phyloP scores from a whole-genome alignment of 2,888 invertebrate species.

The Diogma glabrata region DNA sequence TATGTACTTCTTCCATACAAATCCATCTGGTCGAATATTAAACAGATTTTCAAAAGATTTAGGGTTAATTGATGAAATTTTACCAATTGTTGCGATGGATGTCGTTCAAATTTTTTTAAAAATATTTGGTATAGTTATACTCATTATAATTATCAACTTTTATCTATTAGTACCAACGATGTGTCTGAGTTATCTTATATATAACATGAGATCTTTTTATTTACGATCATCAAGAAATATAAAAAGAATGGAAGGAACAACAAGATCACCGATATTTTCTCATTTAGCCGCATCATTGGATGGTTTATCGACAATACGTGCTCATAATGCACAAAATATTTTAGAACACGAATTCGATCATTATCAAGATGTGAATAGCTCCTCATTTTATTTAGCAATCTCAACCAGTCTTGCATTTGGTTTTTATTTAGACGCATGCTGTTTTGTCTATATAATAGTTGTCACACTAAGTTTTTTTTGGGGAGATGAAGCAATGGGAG shows the following conservation, averaged over 20 bases:
- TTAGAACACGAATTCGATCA: slow-evolving; percentile 69
- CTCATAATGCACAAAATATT: slow-evolving; percentile 69
- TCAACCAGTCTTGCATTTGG: slow-evolving; percentile 87
- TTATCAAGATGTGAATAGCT: slow-evolving; percentile 76
- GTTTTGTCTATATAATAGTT: slow-evolving; percentile 71
- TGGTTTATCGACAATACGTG: slow-evolving; percentile 84
- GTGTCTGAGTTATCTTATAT: slow-evolving; percentile 59
- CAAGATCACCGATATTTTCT: slow-evolving; percentile 91
- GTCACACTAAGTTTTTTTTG: slow-evolving; percentile 80
- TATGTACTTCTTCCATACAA: slow-evolving; percentile 80
- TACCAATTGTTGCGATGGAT: slow-evolving; percentile 36
- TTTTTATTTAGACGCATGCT: slow-evolving; percentile 82
- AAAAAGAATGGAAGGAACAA: slow-evolving; percentile 69
- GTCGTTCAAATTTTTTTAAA: slow-evolving; percentile 60
- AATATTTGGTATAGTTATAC: slow-evolving; percentile 65
- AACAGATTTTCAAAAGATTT: slow-evolving; percentile 87
- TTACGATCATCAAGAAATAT: slow-evolving; percentile 68
- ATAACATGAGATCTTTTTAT: slow-evolving; percentile 62
- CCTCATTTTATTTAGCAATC: slow-evolving; percentile 86
- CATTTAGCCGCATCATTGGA: slow-evolving; percentile 81
- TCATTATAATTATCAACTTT: slow-evolving; percentile 65
- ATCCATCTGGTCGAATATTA: slow-evolving; percentile 70
- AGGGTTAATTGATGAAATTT: slow-evolving; percentile 42
- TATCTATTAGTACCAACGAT: slow-evolving; percentile 60
- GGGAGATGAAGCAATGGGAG: slow-evolving; percentile 52